These are phyloP conservation scores for Melospiza georgiana DNA, from an alignment of 2,113 vertebrate species.

Conservation along the genomic window DNA sequence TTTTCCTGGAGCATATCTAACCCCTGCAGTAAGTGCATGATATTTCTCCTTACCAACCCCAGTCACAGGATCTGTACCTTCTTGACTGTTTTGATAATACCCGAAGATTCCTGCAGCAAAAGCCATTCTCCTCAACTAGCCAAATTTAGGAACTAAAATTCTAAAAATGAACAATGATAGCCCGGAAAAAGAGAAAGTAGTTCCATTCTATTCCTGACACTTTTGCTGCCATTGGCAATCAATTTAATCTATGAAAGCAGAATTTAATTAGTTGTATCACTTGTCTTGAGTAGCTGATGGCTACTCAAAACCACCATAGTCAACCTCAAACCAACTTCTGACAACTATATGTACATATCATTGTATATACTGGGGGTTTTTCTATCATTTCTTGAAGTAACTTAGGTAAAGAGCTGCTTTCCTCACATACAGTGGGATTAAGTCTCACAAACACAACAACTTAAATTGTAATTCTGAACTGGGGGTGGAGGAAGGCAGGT, in stretches of 20 bases:
- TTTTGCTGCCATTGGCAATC: background rate
- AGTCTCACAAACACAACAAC: background rate
- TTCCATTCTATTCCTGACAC: background rate
- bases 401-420: background rate
- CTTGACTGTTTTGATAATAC: background rate
- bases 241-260: background rate
- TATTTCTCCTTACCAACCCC: background rate
- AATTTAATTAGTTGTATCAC: background rate
- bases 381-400: background rate
- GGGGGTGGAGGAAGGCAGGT: fast-evolving
- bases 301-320: background rate
- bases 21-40: background rate
- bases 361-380: background rate
- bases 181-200: background rate
- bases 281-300: background rate
- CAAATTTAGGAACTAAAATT: background rate
- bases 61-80: background rate
- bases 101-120: background rate
- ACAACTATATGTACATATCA: background rate
- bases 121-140: background rate
- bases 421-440: background rate
- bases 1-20: background rate
- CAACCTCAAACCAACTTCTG: background rate
- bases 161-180: background rate
- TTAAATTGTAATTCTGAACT: background rate